A percentile compares a stretch with the other conserved stretches of the same genome.
Evolutionary conservation across 1,140 invertebrate genomes (phyloP).

Genomic region (Drosophila littoralis): DNA sequence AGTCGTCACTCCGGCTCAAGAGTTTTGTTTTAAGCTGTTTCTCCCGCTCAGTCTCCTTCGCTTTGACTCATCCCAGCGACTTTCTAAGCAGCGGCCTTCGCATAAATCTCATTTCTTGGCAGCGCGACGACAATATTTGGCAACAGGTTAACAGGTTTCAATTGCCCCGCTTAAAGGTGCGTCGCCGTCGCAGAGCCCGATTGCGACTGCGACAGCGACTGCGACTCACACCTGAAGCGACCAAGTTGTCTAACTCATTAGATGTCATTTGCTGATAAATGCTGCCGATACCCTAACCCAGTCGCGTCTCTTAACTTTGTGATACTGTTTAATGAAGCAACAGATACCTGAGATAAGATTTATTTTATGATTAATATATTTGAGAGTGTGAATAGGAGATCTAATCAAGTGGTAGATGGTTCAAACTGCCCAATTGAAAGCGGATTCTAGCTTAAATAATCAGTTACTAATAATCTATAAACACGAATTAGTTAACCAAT

Average conservation of each 20-base stretch:
- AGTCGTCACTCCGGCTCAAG: slow-evolving; percentile 24
- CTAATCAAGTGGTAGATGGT: too few species aligned
- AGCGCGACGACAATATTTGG: slow-evolving; percentile 59
- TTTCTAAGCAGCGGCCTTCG: slow-evolving; percentile 55
- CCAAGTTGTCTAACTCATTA: slow-evolving; percentile 68
- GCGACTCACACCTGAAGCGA: slow-evolving; percentile 48
- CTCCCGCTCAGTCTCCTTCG: not conserved
- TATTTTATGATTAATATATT: too few species aligned
- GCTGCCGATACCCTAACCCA: slow-evolving; percentile 29
- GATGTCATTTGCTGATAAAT: slow-evolving; percentile 78
- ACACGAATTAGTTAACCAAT: not conserved
- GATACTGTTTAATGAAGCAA: not conserved
- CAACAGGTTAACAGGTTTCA: slow-evolving; percentile 77
- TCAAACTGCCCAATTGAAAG: too few species aligned
- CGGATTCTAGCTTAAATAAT: too few species aligned
- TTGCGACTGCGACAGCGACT: slow-evolving; percentile 4
- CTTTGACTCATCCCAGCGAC: slow-evolving; percentile 63
- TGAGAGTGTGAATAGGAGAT: too few species aligned
- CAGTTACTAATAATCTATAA: too few species aligned
- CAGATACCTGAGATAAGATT: not conserved
- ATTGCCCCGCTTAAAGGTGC: slow-evolving; percentile 56
- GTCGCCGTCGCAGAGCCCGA: slow-evolving; percentile 15
- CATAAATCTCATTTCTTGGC: slow-evolving; percentile 47
- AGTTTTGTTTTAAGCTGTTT: not conserved
- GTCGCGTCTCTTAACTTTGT: not conserved